These are phyloP conservation scores for Podiceps cristatus DNA, from an alignment of 2,113 vertebrate genomes.

Conservation along the genomic window DNA sequence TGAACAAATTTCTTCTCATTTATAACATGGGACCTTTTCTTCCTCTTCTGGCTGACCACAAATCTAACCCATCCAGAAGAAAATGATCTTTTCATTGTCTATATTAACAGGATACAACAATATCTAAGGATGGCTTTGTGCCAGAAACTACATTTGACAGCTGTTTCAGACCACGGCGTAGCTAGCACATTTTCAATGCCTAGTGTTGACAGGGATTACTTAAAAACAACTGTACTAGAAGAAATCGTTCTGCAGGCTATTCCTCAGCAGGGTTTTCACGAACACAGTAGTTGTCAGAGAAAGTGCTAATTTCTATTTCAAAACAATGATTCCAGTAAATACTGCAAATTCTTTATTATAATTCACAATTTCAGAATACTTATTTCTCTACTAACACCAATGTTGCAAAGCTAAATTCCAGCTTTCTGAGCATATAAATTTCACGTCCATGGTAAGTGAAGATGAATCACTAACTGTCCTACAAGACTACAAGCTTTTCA, in stretches of 20 bases:
- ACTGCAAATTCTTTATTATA: background rate
- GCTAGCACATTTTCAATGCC: slow-evolving; percentile 6
- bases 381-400: background rate
- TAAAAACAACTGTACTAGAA: slow-evolving; percentile 41
- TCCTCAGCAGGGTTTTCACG: slow-evolving; percentile 28
- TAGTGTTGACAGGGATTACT: slow-evolving; percentile 36
- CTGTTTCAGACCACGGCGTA: background rate
- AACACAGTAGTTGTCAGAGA: slow-evolving; percentile 11
- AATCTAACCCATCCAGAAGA: background rate
- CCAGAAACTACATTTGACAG: slow-evolving; percentile 48
- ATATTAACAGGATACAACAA: background rate
- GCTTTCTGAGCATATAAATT: background rate
- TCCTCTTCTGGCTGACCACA: background rate
- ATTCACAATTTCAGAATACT: background rate
- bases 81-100: background rate
- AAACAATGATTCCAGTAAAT: slow-evolving; percentile 10
- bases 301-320: slow-evolving; percentile 27
- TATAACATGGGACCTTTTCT: background rate
- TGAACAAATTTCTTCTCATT: background rate
- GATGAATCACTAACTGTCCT: background rate
- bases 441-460: background rate
- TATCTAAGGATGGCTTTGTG: background rate
- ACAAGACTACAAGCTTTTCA: background rate
- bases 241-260: slow-evolving; percentile 32
- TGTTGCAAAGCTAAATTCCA: background rate